Percentiles rank a stretch among this genome's conserved stretches.
phyloP scores from a whole-genome alignment of 2,797 vertebrate genomes.

The Acanthis flammea region DNA sequence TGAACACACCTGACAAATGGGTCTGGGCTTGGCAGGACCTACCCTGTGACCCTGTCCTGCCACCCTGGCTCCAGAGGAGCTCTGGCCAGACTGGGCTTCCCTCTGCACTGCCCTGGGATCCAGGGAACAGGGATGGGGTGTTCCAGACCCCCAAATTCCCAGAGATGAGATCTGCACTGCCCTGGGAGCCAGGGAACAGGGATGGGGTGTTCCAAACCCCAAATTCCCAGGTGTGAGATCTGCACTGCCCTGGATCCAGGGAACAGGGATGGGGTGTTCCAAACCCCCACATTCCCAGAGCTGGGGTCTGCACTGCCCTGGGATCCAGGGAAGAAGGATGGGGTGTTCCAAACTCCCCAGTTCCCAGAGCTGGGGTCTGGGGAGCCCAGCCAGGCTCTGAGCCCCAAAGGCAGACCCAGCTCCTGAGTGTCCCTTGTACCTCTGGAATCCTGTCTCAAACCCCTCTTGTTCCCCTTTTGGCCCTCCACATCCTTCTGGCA shows the following conservation, averaged over 20 bases:
- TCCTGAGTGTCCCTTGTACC: background rate
- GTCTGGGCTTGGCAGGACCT: background rate
- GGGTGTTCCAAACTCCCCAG: too few relatives aligned
- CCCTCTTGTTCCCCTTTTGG: background rate
- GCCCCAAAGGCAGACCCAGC: background rate
- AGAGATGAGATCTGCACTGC: background rate
- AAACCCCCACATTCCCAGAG: background rate
- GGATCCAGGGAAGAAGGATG: too few relatives aligned
- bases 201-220: too few relatives aligned
- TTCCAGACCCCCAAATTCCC: background rate
- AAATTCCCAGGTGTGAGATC: background rate
- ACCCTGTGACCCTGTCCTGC: background rate
- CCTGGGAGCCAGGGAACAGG: background rate
- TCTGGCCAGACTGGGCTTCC: background rate
- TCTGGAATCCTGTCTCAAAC: background rate
- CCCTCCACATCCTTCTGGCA: fast-evolving
- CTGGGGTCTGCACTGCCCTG: background rate
- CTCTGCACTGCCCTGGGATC: background rate
- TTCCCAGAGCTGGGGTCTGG: too few relatives aligned
- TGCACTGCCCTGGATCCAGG: too few relatives aligned
- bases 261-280: background rate
- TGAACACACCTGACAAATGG: background rate
- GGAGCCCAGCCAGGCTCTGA: background rate
- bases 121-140: background rate
- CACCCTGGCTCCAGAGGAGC: background rate